A percentile compares a stretch with the other conserved stretches of the same genome.
Evolutionary conservation across 2,888 invertebrate genomes (phyloP).

Genomic region (Eupithecia pulchellata): DNA sequence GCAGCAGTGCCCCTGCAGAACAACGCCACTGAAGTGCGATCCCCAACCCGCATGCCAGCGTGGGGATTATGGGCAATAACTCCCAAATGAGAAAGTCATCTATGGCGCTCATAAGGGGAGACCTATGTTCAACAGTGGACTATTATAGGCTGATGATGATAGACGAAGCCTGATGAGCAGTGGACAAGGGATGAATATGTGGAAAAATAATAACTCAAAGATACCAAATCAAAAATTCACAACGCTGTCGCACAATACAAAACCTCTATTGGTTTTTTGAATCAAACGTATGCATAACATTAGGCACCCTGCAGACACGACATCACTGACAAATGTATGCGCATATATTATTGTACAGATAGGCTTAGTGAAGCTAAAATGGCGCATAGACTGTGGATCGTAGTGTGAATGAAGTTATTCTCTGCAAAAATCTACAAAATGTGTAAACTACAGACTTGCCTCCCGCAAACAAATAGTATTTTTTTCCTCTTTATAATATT

Average conservation of each 20-base stretch:
- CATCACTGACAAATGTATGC: slow-evolving; percentile 70
- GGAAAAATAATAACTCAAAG: not conserved
- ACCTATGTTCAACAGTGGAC: too few relatives aligned
- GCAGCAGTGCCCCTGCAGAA: too few relatives aligned
- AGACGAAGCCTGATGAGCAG: not conserved
- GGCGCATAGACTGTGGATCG: slow-evolving; percentile 34
- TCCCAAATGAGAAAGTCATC: too few relatives aligned
- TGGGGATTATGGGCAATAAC: too few relatives aligned
- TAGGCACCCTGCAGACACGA: slow-evolving; percentile 57
- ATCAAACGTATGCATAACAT: slow-evolving; percentile 51
- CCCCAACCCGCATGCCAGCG: too few relatives aligned
- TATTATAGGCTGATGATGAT: too few relatives aligned
- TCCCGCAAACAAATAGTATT: too few relatives aligned
- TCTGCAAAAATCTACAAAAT: slow-evolving; percentile 27
- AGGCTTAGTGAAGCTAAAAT: slow-evolving; percentile 56
- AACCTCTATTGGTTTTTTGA: slow-evolving; percentile 46
- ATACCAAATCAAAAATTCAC: slow-evolving; percentile 34
- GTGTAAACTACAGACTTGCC: too few relatives aligned
- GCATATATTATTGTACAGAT: slow-evolving; percentile 70
- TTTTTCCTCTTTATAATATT: too few relatives aligned
- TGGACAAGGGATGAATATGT: not conserved
- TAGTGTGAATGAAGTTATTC: not conserved
- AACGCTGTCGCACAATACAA: slow-evolving; percentile 32
- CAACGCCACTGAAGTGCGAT: too few relatives aligned
- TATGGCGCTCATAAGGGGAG: too few relatives aligned